These are phyloP conservation scores for Brachyrhaphis roseni DNA, from an alignment of 2,797 vertebrate genomes.

Conservation along the genomic window DNA sequence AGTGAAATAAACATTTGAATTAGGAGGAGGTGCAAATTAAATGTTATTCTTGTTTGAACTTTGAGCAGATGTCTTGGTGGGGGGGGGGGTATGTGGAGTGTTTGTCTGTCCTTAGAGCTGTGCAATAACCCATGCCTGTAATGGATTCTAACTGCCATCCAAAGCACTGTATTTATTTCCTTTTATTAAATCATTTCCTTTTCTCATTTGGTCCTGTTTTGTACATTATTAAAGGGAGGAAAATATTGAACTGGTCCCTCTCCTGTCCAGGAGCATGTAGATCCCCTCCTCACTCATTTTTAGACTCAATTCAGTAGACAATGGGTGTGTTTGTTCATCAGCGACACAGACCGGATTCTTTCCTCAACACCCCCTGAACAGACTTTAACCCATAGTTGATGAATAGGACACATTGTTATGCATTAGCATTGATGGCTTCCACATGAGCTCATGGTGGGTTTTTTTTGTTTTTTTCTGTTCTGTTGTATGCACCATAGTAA, in stretches of 20 bases:
- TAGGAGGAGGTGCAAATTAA: conserved; percentile 26
- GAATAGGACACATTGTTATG: conserved; percentile 67
- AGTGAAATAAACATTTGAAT: conserved; percentile 8
- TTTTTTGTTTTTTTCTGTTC: background rate
- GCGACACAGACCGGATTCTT: conserved; percentile 59
- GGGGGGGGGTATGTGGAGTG: no score
- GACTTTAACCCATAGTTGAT: conserved; percentile 54
- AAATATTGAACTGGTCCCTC: conserved; percentile 15
- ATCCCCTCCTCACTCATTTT: conserved; percentile 44
- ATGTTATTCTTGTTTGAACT: conserved; percentile 50
- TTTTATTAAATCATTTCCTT: conserved; percentile 79
- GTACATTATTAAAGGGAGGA: background rate
- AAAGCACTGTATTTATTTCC: conserved; percentile 81
- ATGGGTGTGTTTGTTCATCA: conserved; percentile 51
- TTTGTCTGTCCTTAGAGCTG: conserved; percentile 63
- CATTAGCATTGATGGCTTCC: conserved; percentile 39
- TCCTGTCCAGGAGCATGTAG: conserved; percentile 30
- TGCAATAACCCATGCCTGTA: conserved; percentile 83
- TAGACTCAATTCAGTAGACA: conserved; percentile 51
- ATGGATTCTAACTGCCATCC: conserved; percentile 80
- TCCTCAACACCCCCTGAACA: conserved; percentile 53
- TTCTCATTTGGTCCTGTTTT: conserved; percentile 23
- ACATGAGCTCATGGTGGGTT: conserved; percentile 24
- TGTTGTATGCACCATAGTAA: conserved; percentile 51
- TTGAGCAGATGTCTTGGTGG: conserved; percentile 44